Evolutionary conservation across 2,797 vertebrate genomes (phyloP).

Genomic region (Vireo griseus): DNA sequence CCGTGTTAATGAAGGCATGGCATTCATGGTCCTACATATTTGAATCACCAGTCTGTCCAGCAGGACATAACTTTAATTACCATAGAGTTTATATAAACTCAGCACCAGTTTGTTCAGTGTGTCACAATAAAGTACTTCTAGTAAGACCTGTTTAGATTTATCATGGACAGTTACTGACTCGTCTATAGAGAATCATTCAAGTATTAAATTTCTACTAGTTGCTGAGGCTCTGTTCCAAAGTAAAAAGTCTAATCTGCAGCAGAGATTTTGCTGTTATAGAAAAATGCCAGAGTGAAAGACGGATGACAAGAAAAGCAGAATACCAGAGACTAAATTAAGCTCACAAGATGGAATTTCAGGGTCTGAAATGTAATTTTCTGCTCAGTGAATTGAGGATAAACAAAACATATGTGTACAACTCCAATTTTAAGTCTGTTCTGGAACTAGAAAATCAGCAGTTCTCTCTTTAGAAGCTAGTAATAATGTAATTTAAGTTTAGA

Average conservation of each 20-base stretch:
- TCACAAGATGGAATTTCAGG: background rate
- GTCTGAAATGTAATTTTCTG: background rate
- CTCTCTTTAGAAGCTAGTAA: background rate
- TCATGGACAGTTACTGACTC: background rate
- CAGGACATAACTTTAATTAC: background rate
- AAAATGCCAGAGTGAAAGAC: background rate
- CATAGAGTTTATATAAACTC: background rate
- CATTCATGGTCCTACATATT: fast-evolving
- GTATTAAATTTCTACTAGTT: background rate
- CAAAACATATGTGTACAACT: background rate
- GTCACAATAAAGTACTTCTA: background rate
- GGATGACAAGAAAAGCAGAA: background rate
- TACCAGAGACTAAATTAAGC: background rate
- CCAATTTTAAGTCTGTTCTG: background rate
- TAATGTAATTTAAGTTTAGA: background rate
- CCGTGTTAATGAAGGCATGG: background rate
- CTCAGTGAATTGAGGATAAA: background rate
- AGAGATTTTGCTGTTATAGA: background rate
- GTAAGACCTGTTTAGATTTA: background rate
- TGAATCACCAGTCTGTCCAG: background rate
- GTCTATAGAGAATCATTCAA: background rate
- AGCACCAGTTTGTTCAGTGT: background rate
- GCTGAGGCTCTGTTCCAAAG: background rate
- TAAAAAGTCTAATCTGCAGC: background rate
- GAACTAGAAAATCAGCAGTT: background rate